Evolutionary conservation across 2,888 invertebrate species (phyloP), one percentile per base, ranked within the genome.

Genomic region (Apotomis capreana): DNA sequence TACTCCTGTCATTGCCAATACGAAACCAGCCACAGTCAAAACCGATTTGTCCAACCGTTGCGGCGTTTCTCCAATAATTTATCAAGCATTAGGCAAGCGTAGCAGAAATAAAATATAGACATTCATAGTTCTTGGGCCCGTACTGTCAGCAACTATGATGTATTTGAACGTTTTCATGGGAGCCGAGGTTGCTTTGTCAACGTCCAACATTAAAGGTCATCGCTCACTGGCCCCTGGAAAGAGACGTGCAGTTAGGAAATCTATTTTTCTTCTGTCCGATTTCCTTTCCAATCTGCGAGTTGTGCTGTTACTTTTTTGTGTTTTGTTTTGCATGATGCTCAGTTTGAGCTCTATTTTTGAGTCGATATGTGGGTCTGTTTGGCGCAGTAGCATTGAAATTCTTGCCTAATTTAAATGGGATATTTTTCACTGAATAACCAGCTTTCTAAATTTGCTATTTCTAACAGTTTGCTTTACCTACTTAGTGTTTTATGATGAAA

Each of bases 101-200:
- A 84, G 85, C 87, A 87, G 87, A 91, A 92, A 91, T 92, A 92
- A 92, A 92, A 92, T 92, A 91, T 91, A 87, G 91, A 89, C 87
- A 88, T 90, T 88, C 88, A 85, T 87, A 88, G 84, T 88, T 86
- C 85, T 82, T 87, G 87, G 89, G 88, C 89, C 84, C 84, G 83
- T 82, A 86, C 89, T 91, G 92, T 91, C 92, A 90, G 80, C 79
- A 77, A 78, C 81, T 85, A 92, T 92, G 92, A 93, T 93, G 92
- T 91, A 93, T 92, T 90, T 89, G 92, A 92, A 84, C 92, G 92
- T 91, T 92, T 92, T 91, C 92, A 91, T 88, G 89, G 85, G 86
- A 86, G 86, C 86, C 85, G 83, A 80, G 80, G 82, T 85, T 89
- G 90, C 91, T 92, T 92, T 92, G 92, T 92, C 92, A 93, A 92